Conservation (phyloP, 2,113 vertebrate genomes). For the Phainopepla nitens region DNA sequence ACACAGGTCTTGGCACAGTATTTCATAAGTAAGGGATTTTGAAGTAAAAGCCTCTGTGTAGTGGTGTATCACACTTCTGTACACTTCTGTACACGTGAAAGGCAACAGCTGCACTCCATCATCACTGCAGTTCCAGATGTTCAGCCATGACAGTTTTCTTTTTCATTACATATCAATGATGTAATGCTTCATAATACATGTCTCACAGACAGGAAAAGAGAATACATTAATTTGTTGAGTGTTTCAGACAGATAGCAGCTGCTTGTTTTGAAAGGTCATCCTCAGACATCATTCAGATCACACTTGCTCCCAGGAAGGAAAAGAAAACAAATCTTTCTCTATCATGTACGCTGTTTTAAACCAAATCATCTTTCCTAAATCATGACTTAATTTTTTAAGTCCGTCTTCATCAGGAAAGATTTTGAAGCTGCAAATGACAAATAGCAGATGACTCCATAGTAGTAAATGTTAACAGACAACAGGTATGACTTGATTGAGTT, state of each 20-base stretch:
- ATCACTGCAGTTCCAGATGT: conserved; percentile 1
- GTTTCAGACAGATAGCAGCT: not conserved
- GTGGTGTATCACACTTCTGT: not conserved
- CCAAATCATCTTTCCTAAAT: not conserved
- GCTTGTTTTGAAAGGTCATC: not conserved
- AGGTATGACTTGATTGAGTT: not conserved
- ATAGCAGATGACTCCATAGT: not conserved
- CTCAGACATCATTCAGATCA: not conserved
- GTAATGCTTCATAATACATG: not conserved
- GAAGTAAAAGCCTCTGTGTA: not conserved
- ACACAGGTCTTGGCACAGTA: not conserved
- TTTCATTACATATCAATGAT: not conserved
- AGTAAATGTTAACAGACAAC: not conserved
- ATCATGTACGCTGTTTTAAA: not conserved
- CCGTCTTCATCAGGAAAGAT: not conserved
- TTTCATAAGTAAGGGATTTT: not conserved
- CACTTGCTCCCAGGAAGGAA: not conserved
- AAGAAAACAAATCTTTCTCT: not conserved
- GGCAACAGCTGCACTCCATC: not conserved
- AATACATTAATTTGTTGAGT: not conserved
- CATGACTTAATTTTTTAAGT: not conserved
- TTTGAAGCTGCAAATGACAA: not conserved
- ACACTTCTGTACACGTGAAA: not conserved
- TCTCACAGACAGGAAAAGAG: not conserved
- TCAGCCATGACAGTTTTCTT: not conserved